Conservation (phyloP, 1,140 invertebrate species). For the Chironomus striatipennis region DNA sequence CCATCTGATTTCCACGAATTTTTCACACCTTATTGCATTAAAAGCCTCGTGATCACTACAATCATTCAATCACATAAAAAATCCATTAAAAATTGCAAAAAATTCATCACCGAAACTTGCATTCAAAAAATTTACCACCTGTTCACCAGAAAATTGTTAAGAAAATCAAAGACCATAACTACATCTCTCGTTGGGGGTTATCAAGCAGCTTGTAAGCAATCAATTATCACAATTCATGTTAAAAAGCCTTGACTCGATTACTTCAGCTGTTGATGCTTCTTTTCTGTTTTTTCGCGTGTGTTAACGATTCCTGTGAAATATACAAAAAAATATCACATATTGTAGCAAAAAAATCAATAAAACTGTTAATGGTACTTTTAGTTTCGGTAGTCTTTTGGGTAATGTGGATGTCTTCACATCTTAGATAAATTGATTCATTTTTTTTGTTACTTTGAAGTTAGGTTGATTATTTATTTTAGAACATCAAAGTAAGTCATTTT, state of each 20-base stretch:
- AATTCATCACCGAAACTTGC: too few relatives aligned
- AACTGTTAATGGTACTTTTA: background rate
- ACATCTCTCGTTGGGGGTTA: too few relatives aligned
- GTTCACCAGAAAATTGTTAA: too few relatives aligned
- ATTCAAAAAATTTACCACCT: too few relatives aligned
- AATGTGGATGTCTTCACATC: background rate
- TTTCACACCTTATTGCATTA: too few relatives aligned
- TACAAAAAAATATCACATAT: too few relatives aligned
- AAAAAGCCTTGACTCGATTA: background rate
- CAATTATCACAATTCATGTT: background rate
- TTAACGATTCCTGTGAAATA: background rate
- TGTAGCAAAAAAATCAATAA: background rate
- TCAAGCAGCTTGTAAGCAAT: background rate
- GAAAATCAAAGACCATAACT: too few relatives aligned
- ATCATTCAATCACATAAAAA: too few relatives aligned
- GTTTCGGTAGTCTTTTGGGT: background rate
- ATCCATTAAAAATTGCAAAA: too few relatives aligned
- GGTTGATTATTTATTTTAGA: background rate
- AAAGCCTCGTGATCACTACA: too few relatives aligned
- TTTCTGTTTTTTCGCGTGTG: background rate
- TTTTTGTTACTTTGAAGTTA: background rate
- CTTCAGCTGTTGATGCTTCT: background rate
- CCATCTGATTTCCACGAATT: too few relatives aligned
- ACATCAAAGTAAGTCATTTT: background rate
- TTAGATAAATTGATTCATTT: too few relatives aligned